A percentile compares a stretch with the other conserved stretches of the same genome.
Evolutionary conservation across 2,888 invertebrate genomes (phyloP).

Genomic region (Synergus itoensis): DNA sequence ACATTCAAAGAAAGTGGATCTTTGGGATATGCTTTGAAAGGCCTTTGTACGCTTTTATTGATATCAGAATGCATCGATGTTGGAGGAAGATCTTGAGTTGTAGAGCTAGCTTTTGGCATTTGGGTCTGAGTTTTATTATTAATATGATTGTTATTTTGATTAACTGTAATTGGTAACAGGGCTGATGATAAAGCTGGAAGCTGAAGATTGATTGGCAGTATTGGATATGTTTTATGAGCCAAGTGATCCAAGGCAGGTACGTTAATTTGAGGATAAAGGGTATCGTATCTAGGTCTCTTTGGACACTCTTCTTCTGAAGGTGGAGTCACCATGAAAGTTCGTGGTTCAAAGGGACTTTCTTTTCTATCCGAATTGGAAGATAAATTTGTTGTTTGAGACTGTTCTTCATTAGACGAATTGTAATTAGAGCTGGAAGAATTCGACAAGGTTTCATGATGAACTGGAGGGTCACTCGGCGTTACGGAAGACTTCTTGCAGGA

Average conservation of each 20-base stretch:
- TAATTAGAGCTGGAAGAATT: not conserved
- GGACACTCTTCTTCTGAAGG: conserved; percentile 69
- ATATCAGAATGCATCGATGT: conserved; percentile 40
- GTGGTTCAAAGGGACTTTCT: conserved; percentile 60
- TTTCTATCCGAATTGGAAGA: conserved; percentile 56
- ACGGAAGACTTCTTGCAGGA: conserved; percentile 64
- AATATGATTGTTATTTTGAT: conserved; percentile 5
- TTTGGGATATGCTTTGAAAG: conserved; percentile 87
- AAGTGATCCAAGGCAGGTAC: conserved; percentile 19
- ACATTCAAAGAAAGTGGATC: conserved; percentile 83
- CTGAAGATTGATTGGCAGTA: conserved; percentile 53
- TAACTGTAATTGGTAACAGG: not conserved
- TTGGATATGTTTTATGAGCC: conserved; percentile 44
- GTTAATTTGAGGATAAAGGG: conserved; percentile 54
- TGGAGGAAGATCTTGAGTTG: conserved; percentile 43
- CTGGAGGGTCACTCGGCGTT: conserved; percentile 1
- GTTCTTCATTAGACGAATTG: conserved; percentile 19
- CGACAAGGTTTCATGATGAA: conserved; percentile 34
- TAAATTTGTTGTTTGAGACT: conserved; percentile 7
- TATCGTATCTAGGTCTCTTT: conserved; percentile 59
- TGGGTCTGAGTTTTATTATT: not conserved
- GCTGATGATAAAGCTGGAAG: conserved; percentile 24
- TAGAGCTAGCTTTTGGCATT: conserved; percentile 30
- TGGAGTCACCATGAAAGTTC: conserved; percentile 68
- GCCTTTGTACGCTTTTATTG: conserved; percentile 79